Evolutionary conservation across 2,888 invertebrate species (phyloP), one percentile per base, ranked within the genome.

Genomic region (Pollenia angustigena): DNA sequence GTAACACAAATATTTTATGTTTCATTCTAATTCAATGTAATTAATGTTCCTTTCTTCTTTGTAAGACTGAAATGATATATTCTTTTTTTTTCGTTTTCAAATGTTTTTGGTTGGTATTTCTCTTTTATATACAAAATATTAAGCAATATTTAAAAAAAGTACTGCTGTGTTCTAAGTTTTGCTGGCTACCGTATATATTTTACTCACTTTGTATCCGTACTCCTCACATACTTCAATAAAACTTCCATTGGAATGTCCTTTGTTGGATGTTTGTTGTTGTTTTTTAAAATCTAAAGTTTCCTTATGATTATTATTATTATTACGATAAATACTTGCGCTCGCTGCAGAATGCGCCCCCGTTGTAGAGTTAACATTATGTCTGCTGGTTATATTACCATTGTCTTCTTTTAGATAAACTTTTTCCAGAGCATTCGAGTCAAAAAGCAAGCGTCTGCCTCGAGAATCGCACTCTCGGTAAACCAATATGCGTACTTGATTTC

Each of bases 381-480:
- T 23, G 18, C 23, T 64, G 66, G 16, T 79, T 18, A 62, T 54
- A 74, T 86, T 87, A 10, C 80, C 88, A 86, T 88, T 87, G 42
- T 88, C 23, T 72, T 92, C 92, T 76, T 91, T 91, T 0, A 95
- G 90, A 85, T 94, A 93, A 74, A 95, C 94, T 94, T 95, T 95
- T 91, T 95, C 94, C 90, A 95, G 94, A 16, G 96, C 95, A 88
- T 95, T 94, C 0, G 98, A 98, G 93, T 98, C 98, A 92, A 97
- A 98, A 76, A 98, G 94, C 52, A 98, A 94, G 90, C 96, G 96
- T 85, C 97, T 94, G 42, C 97, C 97, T 86, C 96, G 95, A 93
- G 96, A 95, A 92, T 98, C 97, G 93, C 97, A 97, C 94, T 98
- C 98, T 91, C 96, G 95, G 94, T 97, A 97, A 88, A 98, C 94